Evolutionary conservation across 2,113 vertebrate genomes (phyloP), one percentile per base, ranked within the genome.

Genomic region (Sardina pilchardus): DNA sequence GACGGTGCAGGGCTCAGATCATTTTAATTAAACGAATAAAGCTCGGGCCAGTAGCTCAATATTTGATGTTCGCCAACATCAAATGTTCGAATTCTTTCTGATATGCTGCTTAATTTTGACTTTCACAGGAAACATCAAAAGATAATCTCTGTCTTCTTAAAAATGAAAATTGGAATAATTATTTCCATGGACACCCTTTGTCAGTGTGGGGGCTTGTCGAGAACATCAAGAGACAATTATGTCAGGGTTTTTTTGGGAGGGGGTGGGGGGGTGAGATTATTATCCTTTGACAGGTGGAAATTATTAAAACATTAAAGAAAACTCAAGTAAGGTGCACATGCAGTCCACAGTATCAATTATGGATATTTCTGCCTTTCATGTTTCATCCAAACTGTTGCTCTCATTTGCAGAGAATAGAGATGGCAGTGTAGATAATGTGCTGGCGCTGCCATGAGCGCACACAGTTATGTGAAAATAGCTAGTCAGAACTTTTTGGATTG

Each of bases 11-110:
- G 87, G 89, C 91, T 88, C 30, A 86, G 88, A 90, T 90, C 81
- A 87, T 90, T 88, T 75, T 86, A 91, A 86, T 86, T 88, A 87
- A 86, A 89, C 82, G 90, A 88, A 91, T 91, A 81, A 85, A 87
- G 86, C 85, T 86, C 63, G 36, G 84, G 42, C n/a, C 10, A 30
- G 63, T 71, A 78, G 17, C 34, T 84, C 86, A 43, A 30, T 78
- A 85, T 86, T 86, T 88, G 85, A 91, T 86, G 84, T 85, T 43
- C 85, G 84, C 81, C 21, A 34, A 88, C 88, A 89, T 92, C 89
- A 85, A 53, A 89, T 84, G 89, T 87, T 92, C 84, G 89, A 91
- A 85, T 85, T 36, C 44, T 43, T 87, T 71, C 90, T 88, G 90
- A 87, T 80, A 83, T 87, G 83, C 26, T 42, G 86, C 86, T 89